Evolutionary conservation across 2,888 invertebrate species (phyloP), one percentile per base, ranked within the genome.

Genomic region (Cheilosia grossa): DNA sequence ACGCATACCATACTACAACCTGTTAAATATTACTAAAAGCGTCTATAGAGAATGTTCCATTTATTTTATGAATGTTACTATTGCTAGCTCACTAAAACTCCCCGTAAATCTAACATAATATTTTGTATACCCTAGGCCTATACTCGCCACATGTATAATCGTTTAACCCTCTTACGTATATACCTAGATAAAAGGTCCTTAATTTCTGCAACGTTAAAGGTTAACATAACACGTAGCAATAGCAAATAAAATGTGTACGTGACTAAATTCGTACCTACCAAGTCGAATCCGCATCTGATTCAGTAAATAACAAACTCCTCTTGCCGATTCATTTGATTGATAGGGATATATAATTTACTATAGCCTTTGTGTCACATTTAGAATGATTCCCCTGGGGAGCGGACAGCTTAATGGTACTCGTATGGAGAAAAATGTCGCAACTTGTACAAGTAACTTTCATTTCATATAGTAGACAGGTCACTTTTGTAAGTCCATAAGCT

Each of bases 311-410:
- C 64, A 64, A 64, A 51, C 64, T 64, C 37, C 42, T 64, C 37
- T 47, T 58, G 56, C 56, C 69, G 33, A 58, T 69, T 69, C 69
- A 58, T 69, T 58, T 69, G 69, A 69, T 69, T 69, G 69, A 69
- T 64, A 49, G 49, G 49, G 49, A 27, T 44, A 64, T 37, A 51
- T 33, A 49, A 49, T 51, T 49, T 37, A 51, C 64, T 9, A 2
- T 2, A 21, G 33, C 17, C 47, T 51, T 64, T 49, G 64, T 64
- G 37, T 19, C 19, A 33, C 7, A n/a, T 33, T 21, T 37, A 5
- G 21, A 15, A 2, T 15, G 51, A 33, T 7, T 19, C 19, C 15
- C 47, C n/a, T 13, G 37, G 30, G 33, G 9, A 33, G 6, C 3
- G 33, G 27, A 15, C 4, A 13, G 49, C 2, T 30, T 30, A 30